phyloP scores from a whole-genome alignment of 2,888 invertebrate genomes.

The Cephus pygmeus region DNA sequence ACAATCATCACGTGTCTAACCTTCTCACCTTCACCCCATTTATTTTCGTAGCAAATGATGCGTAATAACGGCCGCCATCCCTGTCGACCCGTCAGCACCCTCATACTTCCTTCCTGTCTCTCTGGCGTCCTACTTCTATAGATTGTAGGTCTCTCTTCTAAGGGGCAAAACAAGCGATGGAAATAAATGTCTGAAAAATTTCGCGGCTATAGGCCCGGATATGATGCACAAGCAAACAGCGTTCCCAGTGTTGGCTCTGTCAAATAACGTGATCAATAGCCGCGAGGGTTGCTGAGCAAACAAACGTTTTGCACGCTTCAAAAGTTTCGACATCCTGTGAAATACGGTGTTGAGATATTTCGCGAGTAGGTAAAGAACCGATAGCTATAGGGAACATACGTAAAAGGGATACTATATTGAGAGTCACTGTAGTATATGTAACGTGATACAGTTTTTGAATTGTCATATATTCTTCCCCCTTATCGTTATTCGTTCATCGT shows the following conservation, averaged over 20 bases:
- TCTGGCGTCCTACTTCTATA: neutral
- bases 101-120: neutral
- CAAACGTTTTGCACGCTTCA: neutral
- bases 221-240: neutral
- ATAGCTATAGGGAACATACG: too few species aligned
- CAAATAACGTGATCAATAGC: conserved; percentile 17
- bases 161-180: neutral
- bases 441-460: too few species aligned
- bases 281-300: conserved; percentile 11
- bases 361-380: too few species aligned
- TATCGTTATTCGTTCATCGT: too few species aligned
- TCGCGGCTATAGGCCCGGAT: neutral
- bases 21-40: too few species aligned
- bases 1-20: too few species aligned
- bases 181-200: conserved; percentile 3
- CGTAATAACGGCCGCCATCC: neutral
- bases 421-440: too few species aligned
- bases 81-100: neutral
- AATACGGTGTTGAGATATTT: too few species aligned
- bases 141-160: too few species aligned
- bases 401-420: too few species aligned
- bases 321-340: conserved; percentile 6
- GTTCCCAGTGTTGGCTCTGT: neutral
- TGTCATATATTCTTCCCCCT: too few species aligned
- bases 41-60: too few species aligned